Evolutionary conservation across 2,888 invertebrate species (phyloP).

Genomic region (Amphipoea lucens): DNA sequence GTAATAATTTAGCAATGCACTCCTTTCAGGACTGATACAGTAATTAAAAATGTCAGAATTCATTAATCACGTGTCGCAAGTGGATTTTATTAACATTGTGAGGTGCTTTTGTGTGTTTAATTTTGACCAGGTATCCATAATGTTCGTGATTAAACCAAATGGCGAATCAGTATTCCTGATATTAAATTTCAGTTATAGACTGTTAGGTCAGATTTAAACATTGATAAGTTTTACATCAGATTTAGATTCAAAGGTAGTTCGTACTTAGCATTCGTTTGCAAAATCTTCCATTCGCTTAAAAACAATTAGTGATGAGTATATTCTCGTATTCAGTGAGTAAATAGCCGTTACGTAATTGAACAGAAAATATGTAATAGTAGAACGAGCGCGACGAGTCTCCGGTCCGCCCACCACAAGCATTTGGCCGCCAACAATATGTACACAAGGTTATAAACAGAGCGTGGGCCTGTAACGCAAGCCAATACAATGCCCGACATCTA

Average conservation of each 20-base stretch:
- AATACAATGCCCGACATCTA: slow-evolving; percentile 72
- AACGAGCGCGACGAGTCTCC: slow-evolving; percentile 74
- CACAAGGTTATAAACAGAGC: slow-evolving; percentile 84
- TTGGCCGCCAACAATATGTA: slow-evolving; percentile 80
- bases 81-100: neutral
- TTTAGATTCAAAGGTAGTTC: neutral
- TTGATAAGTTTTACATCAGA: neutral
- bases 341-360: slow-evolving; percentile 80
- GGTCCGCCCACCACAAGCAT: slow-evolving; percentile 81
- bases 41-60: slow-evolving; percentile 7
- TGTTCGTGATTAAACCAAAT: neutral
- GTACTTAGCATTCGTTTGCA: neutral
- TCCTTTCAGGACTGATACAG: slow-evolving; percentile 25
- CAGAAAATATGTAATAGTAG: slow-evolving; percentile 76
- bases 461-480: slow-evolving; percentile 80
- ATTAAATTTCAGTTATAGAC: neutral
- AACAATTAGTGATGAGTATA: slow-evolving; percentile 41
- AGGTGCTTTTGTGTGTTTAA: neutral
- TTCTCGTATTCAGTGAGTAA: slow-evolving; percentile 66
- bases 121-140: neutral
- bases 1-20: slow-evolving; percentile 41
- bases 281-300: slow-evolving; percentile 33
- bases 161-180: neutral
- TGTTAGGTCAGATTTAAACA: neutral
- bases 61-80: neutral